phyloP scores from a whole-genome alignment of 2,797 vertebrate genomes.

The Acipenser ruthenus region DNA sequence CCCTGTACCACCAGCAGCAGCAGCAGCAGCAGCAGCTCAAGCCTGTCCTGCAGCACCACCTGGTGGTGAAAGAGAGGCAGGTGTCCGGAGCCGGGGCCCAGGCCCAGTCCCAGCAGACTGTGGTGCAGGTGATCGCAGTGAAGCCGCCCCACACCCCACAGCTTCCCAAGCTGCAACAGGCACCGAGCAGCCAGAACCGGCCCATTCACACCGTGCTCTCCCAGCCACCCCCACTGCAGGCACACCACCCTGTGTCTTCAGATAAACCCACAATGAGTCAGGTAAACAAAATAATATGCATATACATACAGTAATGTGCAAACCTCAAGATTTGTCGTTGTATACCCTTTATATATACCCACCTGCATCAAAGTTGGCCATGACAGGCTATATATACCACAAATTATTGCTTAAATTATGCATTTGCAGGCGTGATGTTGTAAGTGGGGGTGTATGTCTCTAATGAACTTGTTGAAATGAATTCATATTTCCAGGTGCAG shows the following conservation, averaged over 20 bases:
- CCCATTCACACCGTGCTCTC: constrained; percentile 84
- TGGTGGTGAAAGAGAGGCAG: constrained; percentile 72
- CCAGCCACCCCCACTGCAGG: constrained; percentile 73
- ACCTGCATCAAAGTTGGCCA: no score
- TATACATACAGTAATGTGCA: no score
- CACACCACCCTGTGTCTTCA: constrained; percentile 75
- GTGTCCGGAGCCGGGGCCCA: constrained; percentile 48
- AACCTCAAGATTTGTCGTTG: no score
- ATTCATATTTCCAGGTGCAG: constrained; percentile 53
- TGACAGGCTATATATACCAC: no score
- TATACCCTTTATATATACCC: no score
- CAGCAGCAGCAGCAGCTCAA: constrained; percentile 58
- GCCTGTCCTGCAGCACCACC: constrained; percentile 50
- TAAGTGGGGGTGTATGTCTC: no score
- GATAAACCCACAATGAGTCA: constrained; percentile 78
- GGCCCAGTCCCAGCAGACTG: constrained; percentile 62
- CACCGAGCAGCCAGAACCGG: constrained; percentile 86
- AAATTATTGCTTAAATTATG: no score
- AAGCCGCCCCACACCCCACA: constrained; percentile 76
- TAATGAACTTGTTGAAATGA: no score
- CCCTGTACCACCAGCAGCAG: constrained; percentile 56
- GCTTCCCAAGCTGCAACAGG: constrained; percentile 90
- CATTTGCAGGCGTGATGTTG: no score
- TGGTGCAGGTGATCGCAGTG: constrained; percentile 62
- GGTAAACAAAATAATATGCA: constrained; percentile 53